Evolutionary conservation across 2,888 invertebrate genomes (phyloP).

Genomic region (Parasteatoda lunata): DNA sequence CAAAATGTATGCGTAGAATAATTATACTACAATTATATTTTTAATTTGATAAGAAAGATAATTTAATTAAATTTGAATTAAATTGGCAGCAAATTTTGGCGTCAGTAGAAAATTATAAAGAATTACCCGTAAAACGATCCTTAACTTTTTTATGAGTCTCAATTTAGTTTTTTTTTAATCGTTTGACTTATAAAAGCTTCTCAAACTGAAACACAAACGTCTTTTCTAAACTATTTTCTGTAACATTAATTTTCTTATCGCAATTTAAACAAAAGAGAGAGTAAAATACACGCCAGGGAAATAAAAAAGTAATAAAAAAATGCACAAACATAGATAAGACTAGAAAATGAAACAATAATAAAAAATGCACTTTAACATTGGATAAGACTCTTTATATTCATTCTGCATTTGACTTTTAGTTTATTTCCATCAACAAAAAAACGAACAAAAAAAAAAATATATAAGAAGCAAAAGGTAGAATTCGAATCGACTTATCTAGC

Average conservation of each 20-base stretch:
- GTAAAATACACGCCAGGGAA: neutral
- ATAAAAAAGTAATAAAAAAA: neutral
- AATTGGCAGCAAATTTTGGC: too few species aligned
- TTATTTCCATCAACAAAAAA: neutral
- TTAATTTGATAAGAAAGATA: too few species aligned
- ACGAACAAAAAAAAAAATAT: conserved; percentile 1
- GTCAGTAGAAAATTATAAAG: too few species aligned
- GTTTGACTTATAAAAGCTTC: neutral
- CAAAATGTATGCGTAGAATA: too few species aligned
- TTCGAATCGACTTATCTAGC: conserved; percentile 7
- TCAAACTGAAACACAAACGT: neutral
- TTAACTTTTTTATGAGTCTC: too few species aligned
- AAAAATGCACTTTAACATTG: conserved; percentile 43
- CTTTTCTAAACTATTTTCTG: conserved; percentile 32
- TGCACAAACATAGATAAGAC: too few species aligned
- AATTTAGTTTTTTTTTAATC: too few species aligned
- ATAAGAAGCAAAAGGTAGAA: conserved; percentile 14
- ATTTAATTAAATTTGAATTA: too few species aligned
- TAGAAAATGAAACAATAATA: neutral
- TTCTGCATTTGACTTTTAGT: conserved; percentile 40
- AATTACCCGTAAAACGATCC: too few species aligned
- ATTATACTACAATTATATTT: too few species aligned
- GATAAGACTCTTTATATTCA: conserved; percentile 24
- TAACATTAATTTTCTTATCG: conserved; percentile 42
- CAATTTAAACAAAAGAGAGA: conserved; percentile 29